Evolutionary conservation across 1,140 invertebrate genomes (phyloP).

Genomic region (Bombyx mori): DNA sequence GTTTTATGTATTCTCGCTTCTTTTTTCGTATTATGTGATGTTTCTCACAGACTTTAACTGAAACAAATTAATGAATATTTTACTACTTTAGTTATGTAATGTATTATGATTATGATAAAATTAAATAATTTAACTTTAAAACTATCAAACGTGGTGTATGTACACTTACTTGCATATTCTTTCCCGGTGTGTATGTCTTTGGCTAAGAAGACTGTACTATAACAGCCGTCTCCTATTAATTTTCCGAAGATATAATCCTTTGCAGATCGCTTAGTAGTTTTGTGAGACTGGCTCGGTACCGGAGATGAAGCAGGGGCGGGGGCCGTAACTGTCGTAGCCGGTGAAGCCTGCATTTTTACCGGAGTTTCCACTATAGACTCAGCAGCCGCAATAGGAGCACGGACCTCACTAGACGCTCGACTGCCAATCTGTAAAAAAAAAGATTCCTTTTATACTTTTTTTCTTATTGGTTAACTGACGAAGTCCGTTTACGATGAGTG

Average conservation of each 20-base stretch:
- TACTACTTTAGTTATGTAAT: not conserved
- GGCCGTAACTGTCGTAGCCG: slow-evolving; percentile 36
- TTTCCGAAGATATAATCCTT: slow-evolving; percentile 96
- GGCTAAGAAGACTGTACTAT: slow-evolving; percentile 94
- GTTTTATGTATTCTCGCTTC: slow-evolving; percentile 93
- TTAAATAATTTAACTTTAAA: not conserved
- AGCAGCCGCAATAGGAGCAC: slow-evolving; percentile 52
- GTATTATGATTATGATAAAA: not conserved
- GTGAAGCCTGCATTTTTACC: slow-evolving; percentile 52
- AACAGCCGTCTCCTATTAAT: slow-evolving; percentile 96
- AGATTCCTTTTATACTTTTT: slow-evolving; percentile 9
- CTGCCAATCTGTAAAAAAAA: slow-evolving; percentile 61
- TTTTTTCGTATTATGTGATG: slow-evolving; percentile 91
- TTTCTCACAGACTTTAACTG: slow-evolving; percentile 98
- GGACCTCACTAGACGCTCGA: slow-evolving; percentile 49
- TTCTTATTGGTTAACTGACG: not conserved
- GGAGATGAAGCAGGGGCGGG: slow-evolving; percentile 39
- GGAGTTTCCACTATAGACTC: slow-evolving; percentile 51
- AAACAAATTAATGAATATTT: slow-evolving; percentile 42
- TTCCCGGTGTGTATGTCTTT: slow-evolving; percentile 91
- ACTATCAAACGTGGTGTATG: not conserved
- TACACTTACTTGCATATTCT: slow-evolving; percentile 93
- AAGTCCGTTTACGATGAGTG: no score
- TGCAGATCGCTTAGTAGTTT: slow-evolving; percentile 78
- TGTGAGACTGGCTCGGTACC: slow-evolving; percentile 59